phyloP scores from a whole-genome alignment of 2,113 vertebrate species.

The Pleuronectes platessa region DNA sequence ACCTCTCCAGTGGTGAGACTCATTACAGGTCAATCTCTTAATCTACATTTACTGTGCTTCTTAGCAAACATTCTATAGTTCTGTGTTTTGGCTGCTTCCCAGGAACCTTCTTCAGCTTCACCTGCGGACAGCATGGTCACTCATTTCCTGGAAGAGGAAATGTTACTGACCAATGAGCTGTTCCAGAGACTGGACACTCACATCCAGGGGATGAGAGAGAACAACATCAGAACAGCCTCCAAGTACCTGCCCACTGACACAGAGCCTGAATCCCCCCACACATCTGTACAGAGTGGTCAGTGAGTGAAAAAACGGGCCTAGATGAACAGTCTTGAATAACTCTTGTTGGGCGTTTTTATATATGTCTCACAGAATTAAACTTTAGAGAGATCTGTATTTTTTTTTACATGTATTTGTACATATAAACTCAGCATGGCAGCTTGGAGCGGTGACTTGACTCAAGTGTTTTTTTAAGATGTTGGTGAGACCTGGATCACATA shows the following conservation, averaged over 20 bases:
- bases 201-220: slow-evolving; percentile 86
- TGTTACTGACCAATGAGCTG: slow-evolving; percentile 84
- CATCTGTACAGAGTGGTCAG: slow-evolving; percentile 16
- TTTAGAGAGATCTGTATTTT: not conserved
- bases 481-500: no score
- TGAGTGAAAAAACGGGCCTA: slow-evolving; percentile 10
- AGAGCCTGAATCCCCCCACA: not conserved
- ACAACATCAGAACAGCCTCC: slow-evolving; percentile 84
- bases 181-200: slow-evolving; percentile 87
- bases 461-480: not conserved
- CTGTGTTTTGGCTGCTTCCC: slow-evolving; percentile 53
- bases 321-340: not conserved
- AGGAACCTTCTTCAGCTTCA: slow-evolving; percentile 73
- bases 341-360: not conserved
- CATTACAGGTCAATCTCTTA: not conserved
- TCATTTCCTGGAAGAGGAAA: slow-evolving; percentile 90
- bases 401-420: not conserved
- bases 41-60: not conserved
- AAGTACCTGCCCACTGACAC: slow-evolving; percentile 71
- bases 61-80: not conserved
- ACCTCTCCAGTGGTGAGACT: slow-evolving; percentile 33
- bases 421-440: not conserved
- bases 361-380: not conserved
- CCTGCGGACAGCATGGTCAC: slow-evolving; percentile 80
- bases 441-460: not conserved